phyloP scores from a whole-genome alignment of 2,888 invertebrate species.

The Sussaba pulchella region DNA sequence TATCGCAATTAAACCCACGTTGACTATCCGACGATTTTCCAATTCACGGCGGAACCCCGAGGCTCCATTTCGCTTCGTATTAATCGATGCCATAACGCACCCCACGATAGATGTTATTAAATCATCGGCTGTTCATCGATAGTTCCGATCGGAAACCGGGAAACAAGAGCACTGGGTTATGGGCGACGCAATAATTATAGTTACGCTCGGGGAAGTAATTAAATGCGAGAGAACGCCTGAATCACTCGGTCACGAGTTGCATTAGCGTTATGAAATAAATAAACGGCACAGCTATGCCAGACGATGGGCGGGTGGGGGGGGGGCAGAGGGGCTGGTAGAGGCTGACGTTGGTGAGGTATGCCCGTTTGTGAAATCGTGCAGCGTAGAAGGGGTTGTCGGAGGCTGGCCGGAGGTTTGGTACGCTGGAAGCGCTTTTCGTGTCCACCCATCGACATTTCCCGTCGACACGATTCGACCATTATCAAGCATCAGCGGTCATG shows the following conservation, averaged over 20 bases:
- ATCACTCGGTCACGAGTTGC: conserved; percentile 26
- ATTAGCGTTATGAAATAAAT: conserved; percentile 54
- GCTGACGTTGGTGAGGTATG: not conserved
- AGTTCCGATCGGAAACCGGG: not conserved
- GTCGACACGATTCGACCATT: not conserved
- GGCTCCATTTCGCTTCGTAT: not conserved
- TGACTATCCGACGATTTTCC: not conserved
- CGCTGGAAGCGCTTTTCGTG: conserved; percentile 12
- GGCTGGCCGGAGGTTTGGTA: not conserved
- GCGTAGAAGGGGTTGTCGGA: not conserved
- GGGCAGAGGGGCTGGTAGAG: not conserved
- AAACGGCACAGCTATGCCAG: not conserved
- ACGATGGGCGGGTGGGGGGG: too few species aligned
- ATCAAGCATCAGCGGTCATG: not conserved
- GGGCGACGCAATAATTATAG: conserved; percentile 36
- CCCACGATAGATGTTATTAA: conserved; percentile 10
- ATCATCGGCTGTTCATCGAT: conserved; percentile 14
- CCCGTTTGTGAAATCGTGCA: conserved; percentile 2
- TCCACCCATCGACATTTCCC: not conserved
- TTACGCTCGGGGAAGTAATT: conserved; percentile 32
- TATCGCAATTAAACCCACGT: not conserved
- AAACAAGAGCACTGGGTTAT: not conserved
- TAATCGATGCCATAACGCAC: conserved; percentile 11
- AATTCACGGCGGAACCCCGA: not conserved
- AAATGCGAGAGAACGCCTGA: conserved; percentile 10